Base-by-base conservation (phyloP, 2,113 vertebrate genomes). In the Limnothrissa miodon region DNA sequence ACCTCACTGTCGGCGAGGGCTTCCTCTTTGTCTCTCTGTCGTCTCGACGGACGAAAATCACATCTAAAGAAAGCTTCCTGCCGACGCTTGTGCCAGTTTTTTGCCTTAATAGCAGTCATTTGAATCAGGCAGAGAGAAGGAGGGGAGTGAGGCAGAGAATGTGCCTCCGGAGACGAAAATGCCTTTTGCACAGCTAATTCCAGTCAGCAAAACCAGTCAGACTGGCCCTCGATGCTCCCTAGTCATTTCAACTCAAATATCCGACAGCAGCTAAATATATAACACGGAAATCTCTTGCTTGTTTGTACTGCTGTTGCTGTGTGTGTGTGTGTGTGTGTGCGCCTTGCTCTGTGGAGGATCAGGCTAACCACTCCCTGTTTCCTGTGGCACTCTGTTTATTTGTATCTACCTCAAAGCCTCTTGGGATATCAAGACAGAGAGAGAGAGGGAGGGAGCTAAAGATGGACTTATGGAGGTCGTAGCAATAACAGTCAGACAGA, bases 81-180 rank as follows among this genome's bases (percentile, higher is more conserved):
- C 88, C 87, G 91, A 93, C 92, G 93, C 93, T 94, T 88, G 81
- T 91, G 84, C 90, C 89, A 90, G 92, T 89, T 70, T 89, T n/a
- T 85, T 83, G 85, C 90, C 90, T 92, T 93, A 94, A 95, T 93
- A 91, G 91, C 91, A 92, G 92, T 93, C 93, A 94, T 95, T 95
- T 93, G 91, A 90, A 93, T 81, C 81, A 36, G 84, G 87, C 70
- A 87, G 88, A 94, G 91, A 93, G 92, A 92, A 88, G 88, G 85
- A 42, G 42, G 79, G 42, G 87, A 82, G 90, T n/a, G n/a, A n/a
- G n/a, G n/a, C n/a, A n/a, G 83, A 93, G 91, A 94, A 93, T n/a
- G n/a, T n/a, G n/a, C n/a, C n/a, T n/a, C n/a, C 92, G 81, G 90
- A 88, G 90, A 92, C 92, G 90, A 93, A 93, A 92, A 90, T 91